Percentiles rank a stretch among this genome's conserved stretches.
These are phyloP conservation scores for Toxonevra muliebris DNA, from an alignment of 2,888 invertebrate species.

Conservation along the genomic window DNA sequence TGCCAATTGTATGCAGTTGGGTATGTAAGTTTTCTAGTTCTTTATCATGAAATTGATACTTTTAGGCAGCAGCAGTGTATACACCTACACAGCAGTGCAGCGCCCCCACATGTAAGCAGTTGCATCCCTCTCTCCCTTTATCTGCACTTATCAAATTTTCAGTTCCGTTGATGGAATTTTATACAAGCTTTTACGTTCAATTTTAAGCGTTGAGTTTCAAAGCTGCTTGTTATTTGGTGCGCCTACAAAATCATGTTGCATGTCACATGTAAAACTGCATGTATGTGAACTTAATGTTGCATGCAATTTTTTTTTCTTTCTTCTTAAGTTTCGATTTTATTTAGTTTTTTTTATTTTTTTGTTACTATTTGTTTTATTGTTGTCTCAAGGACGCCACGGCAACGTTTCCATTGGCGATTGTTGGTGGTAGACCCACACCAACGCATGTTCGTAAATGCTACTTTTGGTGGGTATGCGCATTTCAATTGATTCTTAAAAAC, in stretches of 20 bases:
- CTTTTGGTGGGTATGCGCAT: constrained; percentile 34
- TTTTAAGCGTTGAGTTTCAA: constrained; percentile 27
- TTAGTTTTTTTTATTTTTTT: too few species aligned
- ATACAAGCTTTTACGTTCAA: too few species aligned
- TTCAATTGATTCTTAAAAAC: constrained; percentile 57
- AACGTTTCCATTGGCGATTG: constrained; percentile 21
- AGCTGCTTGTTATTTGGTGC: constrained; percentile 61
- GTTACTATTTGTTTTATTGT: too few species aligned
- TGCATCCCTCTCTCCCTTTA: constrained; percentile 8
- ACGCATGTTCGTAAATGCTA: constrained; percentile 25
- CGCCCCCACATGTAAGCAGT: not conserved
- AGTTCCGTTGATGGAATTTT: too few species aligned
- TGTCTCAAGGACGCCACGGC: constrained; percentile 16
- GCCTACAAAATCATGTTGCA: constrained; percentile 65
- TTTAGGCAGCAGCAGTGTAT: too few species aligned
- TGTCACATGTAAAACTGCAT: constrained; percentile 52
- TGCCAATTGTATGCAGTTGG: not conserved
- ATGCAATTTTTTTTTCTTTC: constrained; percentile 6
- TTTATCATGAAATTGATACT: too few species aligned
- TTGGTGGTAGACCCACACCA: constrained; percentile 37
- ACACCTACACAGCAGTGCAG: not conserved
- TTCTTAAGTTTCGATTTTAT: constrained; percentile 13
- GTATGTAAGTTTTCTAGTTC: too few species aligned
- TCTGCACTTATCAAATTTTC: too few species aligned
- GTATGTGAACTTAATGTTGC: constrained; percentile 22